Evolutionary conservation across 35 echinoderm and acorn worm genomes (phyloP).

Genomic region (Antedon bifida): DNA sequence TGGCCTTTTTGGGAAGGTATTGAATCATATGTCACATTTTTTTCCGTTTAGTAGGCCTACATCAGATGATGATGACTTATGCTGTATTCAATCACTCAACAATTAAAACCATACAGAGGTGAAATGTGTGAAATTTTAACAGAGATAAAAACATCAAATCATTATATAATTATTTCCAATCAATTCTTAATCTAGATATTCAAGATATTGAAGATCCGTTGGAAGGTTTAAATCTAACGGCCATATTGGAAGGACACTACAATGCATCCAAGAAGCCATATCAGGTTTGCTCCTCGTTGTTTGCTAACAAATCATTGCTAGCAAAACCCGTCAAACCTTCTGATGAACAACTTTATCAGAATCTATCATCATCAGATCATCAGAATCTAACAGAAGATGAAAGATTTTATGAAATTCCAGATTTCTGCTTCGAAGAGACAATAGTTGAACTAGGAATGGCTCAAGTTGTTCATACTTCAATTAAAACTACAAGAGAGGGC

Average conservation of each 20-base stretch:
- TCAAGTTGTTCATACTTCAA: constrained; percentile 31
- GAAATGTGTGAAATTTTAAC: no score
- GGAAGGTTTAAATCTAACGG: background rate
- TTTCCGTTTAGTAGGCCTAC: no score
- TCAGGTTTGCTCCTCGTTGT: background rate
- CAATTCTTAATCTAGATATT: no score
- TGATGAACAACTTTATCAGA: background rate
- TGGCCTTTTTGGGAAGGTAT: no score
- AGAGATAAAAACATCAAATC: no score
- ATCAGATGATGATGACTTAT: no score
- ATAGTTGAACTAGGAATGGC: constrained; percentile 33
- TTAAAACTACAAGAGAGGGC: constrained; percentile 41
- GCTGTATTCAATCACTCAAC: no score
- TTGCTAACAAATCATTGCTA: background rate
- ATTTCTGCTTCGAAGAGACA: constrained; percentile 45
- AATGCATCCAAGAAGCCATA: background rate
- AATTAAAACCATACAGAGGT: no score
- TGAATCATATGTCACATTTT: no score
- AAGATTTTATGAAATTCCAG: background rate
- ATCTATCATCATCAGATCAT: background rate
- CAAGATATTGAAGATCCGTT: background rate
- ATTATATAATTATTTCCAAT: no score
- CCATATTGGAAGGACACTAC: background rate
- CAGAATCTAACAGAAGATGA: background rate
- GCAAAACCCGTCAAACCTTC: background rate